Evolutionary conservation across 2,888 invertebrate genomes (phyloP), one percentile per base, ranked within the genome.

Genomic region (Fragum whitleyi): DNA sequence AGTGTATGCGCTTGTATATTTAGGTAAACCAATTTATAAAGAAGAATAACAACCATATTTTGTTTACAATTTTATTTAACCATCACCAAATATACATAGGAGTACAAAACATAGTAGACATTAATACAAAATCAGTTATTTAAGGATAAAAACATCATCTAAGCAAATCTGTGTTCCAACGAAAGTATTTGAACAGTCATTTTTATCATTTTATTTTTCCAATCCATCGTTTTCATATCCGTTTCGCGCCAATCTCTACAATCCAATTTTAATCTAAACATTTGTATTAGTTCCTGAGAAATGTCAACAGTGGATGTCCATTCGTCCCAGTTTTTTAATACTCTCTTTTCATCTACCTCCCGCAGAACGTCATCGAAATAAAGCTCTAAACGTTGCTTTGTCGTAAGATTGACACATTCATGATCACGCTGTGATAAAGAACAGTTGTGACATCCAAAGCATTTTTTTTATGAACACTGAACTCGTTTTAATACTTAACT

Each of bases 321-420:
- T 55, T 77, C 68, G 29, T 68, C 9, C 72, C 81, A 81, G 59
- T 68, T 65, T 36, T 21, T 16, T 74, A 78, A 36, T 19, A 81
- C 67, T 7, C 51, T 47, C 1, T 16, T 36, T 61, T 81, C 77
- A 29, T 81, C 55, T 7, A 78, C 55, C 39, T 72, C 77, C 9
- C n/a, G 6, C 14, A 81, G 61, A 81, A 81, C 29, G 23, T 81
- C 77, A 11, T 81, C 68, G 59, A 81, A 78, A 69, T 81, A 75
- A 39, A 81, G 32, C 9, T 73, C 42, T 14, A 82, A 57, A 29
- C 75, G 74, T 21, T 78, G 72, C n/a, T 59, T 26, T 19, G 59
- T 53, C 16, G 77, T 51, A 28, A 75, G 32, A 14, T 5, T 36
- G 16, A 82, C n/a, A 62, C 78, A 82, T 16, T 72, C 26, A 51